Evolutionary conservation across 2,797 vertebrate genomes (phyloP), one percentile per base, ranked within the genome.

Genomic region (Peromyscus eremicus): DNA sequence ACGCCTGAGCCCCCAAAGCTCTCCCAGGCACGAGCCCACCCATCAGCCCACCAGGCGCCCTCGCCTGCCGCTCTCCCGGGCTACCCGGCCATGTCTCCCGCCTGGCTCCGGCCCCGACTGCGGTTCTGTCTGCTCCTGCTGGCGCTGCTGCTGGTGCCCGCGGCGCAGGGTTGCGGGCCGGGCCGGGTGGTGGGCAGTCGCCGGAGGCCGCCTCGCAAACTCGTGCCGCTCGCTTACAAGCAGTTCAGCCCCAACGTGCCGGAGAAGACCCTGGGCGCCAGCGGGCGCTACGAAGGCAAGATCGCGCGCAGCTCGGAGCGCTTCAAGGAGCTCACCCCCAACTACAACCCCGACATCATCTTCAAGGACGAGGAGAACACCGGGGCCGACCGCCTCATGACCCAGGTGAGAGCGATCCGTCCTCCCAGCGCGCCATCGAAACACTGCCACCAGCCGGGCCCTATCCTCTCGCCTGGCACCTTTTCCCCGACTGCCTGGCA

Each of bases 291-390:
- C 97, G 99, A 99, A 98, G 99, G 99, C 96, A 99, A 99, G 98
- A 99, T 99, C 82, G 99, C 99, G 92, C 99, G 99, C 97, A 99
- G 98, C 98, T 99, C 99, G 9, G 99, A 99, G 97, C 99, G 99
- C 98, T 99, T 99, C 98, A 99, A 99, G 98, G 99, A 99, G 97
- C 99, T 99, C 97, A 99, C 99, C 77, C 99, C 99, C 92, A 99
- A 99, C 98, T 99, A 99, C 98, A 99, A 99, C 96, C 99, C 99
- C 92, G 99, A 99, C 98, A 99, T 99, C 97, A 99, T 99, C 98
- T 99, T 99, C 98, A 99, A 99, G 98, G 99, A 99, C 99, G 99
- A 99, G 98, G 99, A 99, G 99, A 99, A 99, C 98, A 99, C 99
- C 29, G 99, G 99, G 46, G 99, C 99, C 5, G 99, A 99, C 98